Base-by-base conservation (phyloP, 2,797 vertebrate genomes). In the Danio choprae region DNA sequence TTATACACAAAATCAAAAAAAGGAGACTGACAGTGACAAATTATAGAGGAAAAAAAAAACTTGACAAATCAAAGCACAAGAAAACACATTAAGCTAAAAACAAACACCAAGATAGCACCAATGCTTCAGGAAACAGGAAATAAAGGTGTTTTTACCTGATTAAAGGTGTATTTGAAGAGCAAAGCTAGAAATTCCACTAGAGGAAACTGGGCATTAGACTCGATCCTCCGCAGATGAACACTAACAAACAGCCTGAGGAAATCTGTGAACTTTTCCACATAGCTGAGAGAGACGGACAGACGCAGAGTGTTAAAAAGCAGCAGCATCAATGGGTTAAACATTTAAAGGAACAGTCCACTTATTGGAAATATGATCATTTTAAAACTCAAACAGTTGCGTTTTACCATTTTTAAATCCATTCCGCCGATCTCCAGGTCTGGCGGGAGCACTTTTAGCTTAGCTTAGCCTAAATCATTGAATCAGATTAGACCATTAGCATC, bases 251-350 rank as follows among this genome's bases (percentile, higher is more conserved):
- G 96, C 53, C 96, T 95, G 68, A 99, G 95, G 81, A 99, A 99
- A 86, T 99, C 98, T 2, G 98, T 99, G 87, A 99, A 99, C 93
- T 98, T 99, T 91, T 99, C 98, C 87, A 99, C 90, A 88, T 99
- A 99, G 92, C 98, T 99, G 80, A 88, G 13, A 86, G 44, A 67
- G 65, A 85, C 56, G 71, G 59, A 76, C 16, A 75, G n/a, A 58
- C 55, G 59, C 18, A 60, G 6, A 29, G 43, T 41, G 76, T 79
- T 51, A 79, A 53, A 46, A 69, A 40, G 59, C 68, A 56, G 46
- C n/a, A 13, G 50, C 16, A 70, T 53, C 67, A 70, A 70, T 38
- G 48, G 53, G 67, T 70, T 70, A 53, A 70, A 53, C 7, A 29
- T 8, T 53, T 40, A n/a, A 53, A 20, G 29, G 29, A 29, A 29